Evolutionary conservation across 2,888 invertebrate species (phyloP).

Genomic region (Aphrophora alni): DNA sequence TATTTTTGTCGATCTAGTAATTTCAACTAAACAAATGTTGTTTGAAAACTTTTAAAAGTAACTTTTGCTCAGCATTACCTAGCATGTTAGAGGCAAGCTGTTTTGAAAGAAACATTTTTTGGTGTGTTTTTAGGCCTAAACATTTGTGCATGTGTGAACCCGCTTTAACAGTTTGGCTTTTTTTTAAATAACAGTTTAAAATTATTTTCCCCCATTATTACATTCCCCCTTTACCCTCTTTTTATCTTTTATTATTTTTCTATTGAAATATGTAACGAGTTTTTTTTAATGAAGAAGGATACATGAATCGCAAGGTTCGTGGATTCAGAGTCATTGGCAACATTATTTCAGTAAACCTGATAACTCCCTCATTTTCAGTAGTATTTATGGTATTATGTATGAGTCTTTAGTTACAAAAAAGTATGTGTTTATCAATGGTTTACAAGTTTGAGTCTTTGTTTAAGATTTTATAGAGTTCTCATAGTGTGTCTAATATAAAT

Average conservation of each 20-base stretch:
- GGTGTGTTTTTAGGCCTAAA: slow-evolving; percentile 3
- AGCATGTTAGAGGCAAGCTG: slow-evolving; percentile 1
- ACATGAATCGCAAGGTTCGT: no score
- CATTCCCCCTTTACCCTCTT: background rate
- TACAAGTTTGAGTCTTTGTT: no score
- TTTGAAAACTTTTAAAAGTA: background rate
- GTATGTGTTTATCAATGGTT: no score
- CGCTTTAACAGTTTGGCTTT: slow-evolving; percentile 2
- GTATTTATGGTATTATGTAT: no score
- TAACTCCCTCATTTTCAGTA: no score
- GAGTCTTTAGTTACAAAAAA: no score
- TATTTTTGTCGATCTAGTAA: background rate
- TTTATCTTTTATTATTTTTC: background rate
- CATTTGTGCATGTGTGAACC: background rate
- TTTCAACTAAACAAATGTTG: background rate
- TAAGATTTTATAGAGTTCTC: no score
- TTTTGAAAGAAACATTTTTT: background rate
- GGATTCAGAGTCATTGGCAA: no score
- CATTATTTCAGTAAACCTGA: no score
- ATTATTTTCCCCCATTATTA: background rate
- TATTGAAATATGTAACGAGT: no score
- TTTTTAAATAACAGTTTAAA: background rate
- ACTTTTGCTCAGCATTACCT: background rate
- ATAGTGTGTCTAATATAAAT: no score
- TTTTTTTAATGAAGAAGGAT: no score